Evolutionary conservation across 2,797 vertebrate species (phyloP).

Genomic region (Myotis vivesi): DNA sequence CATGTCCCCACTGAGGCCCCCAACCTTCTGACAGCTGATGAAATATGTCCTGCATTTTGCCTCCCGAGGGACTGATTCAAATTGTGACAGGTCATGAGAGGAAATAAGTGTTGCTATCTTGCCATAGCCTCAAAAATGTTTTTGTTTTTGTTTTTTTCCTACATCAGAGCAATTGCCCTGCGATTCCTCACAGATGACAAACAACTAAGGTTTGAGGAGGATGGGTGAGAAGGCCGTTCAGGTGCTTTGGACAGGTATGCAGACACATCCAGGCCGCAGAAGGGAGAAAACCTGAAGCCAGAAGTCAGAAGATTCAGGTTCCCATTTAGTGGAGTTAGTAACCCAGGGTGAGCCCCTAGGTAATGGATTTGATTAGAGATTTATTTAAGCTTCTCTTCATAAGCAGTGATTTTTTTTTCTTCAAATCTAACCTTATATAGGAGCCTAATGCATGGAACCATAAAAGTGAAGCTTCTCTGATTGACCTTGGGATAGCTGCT

Average conservation of each 20-base stretch:
- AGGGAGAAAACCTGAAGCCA: background rate
- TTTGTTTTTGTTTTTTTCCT: background rate
- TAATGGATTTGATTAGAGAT: background rate
- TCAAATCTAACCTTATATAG: background rate
- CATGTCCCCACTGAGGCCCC: background rate
- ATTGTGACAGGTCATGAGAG: background rate
- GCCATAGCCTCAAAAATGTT: background rate
- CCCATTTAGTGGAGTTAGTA: background rate
- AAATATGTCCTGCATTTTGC: constrained; percentile 33
- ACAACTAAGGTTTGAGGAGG: background rate
- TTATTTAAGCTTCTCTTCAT: background rate
- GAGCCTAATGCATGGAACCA: background rate
- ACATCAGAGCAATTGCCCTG: background rate
- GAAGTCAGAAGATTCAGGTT: background rate
- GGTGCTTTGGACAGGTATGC: background rate
- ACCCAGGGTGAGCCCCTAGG: background rate
- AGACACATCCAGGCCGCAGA: background rate
- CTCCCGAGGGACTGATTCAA: constrained; percentile 25
- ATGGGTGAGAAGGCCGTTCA: background rate
- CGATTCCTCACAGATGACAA: background rate
- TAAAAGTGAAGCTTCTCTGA: background rate
- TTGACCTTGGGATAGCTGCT: too few relatives aligned
- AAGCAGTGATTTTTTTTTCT: background rate
- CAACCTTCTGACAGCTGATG: background rate
- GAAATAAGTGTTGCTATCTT: background rate